Evolutionary conservation across 2,888 invertebrate genomes (phyloP).

Genomic region (Chymomyza fuscimana): DNA sequence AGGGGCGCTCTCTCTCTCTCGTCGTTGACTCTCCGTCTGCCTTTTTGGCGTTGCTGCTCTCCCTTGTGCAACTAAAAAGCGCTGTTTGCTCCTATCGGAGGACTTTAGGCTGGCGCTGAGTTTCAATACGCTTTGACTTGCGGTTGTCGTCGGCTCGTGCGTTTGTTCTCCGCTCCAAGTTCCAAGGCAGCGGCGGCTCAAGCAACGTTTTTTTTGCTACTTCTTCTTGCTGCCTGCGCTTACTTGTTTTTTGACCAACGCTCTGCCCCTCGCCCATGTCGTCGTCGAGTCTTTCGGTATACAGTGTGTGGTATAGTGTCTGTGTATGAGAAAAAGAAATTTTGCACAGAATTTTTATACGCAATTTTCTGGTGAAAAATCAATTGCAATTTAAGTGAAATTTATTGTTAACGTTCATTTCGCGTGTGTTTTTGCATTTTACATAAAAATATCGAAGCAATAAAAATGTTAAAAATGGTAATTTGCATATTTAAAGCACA

Average conservation of each 20-base stretch:
- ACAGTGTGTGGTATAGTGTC: constrained; percentile 23
- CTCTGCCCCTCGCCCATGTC: constrained; percentile 22
- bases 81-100: constrained; percentile 14
- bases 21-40: constrained; percentile 12
- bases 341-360: constrained; percentile 67
- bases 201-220: constrained; percentile 23
- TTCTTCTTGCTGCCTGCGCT: constrained; percentile 26
- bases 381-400: constrained; percentile 55
- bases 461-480: constrained; percentile 63
- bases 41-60: constrained; percentile 6
- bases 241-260: constrained; percentile 51
- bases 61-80: constrained; percentile 1
- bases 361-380: constrained; percentile 54
- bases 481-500: constrained; percentile 66
- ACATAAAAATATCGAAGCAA: constrained; percentile 35
- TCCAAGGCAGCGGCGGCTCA: constrained; percentile 14
- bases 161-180: constrained; percentile 44
- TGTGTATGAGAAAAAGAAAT: constrained; percentile 57
- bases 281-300: constrained; percentile 23
- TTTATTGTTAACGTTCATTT: constrained; percentile 53
- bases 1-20: constrained; percentile 22
- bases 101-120: constrained; percentile 58
- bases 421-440: constrained; percentile 28
- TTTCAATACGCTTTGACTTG: constrained; percentile 75
- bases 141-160: constrained; percentile 67